These are phyloP conservation scores for Zygothrica quintamaculata DNA, from an alignment of 2,888 invertebrate genomes.

Conservation along the genomic window DNA sequence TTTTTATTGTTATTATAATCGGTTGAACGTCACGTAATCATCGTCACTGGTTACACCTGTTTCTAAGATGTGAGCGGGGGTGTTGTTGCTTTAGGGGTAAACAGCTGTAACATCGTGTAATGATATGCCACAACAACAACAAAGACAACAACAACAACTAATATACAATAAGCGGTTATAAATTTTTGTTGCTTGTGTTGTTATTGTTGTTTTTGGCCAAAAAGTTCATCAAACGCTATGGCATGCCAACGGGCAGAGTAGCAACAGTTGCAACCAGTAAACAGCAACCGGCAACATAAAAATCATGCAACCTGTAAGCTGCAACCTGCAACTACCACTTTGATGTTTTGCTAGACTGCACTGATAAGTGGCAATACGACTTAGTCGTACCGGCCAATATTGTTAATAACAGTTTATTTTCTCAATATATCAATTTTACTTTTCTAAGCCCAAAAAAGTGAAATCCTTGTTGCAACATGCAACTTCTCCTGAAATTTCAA, in stretches of 20 bases:
- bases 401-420: conserved; percentile 56
- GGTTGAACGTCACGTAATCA: conserved; percentile 70
- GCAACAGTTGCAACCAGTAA: conserved; percentile 21
- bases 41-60: conserved; percentile 77
- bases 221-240: conserved; percentile 75
- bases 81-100: conserved; percentile 18
- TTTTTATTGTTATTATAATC: conserved; percentile 72
- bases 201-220: too few relatives aligned
- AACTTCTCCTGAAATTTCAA: conserved; percentile 33
- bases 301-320: conserved; percentile 30
- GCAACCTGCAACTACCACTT: conserved; percentile 36
- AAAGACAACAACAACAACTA: conserved; percentile 48
- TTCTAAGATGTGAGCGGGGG: conserved; percentile 25
- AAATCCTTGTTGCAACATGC: conserved; percentile 18
- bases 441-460: conserved; percentile 22
- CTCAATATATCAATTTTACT: conserved; percentile 7
- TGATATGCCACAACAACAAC: too few relatives aligned
- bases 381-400: conserved; percentile 11
- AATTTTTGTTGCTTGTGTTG: too few relatives aligned
- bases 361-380: conserved; percentile 41
- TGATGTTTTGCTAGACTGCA: conserved; percentile 40
- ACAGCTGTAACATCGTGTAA: conserved; percentile 59
- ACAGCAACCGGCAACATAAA: conserved; percentile 13
- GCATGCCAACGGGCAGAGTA: conserved; percentile 36
- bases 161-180: conserved; percentile 8